Conservation (phyloP, 2,113 vertebrate genomes). For the Cyanocitta stelleri region DNA sequence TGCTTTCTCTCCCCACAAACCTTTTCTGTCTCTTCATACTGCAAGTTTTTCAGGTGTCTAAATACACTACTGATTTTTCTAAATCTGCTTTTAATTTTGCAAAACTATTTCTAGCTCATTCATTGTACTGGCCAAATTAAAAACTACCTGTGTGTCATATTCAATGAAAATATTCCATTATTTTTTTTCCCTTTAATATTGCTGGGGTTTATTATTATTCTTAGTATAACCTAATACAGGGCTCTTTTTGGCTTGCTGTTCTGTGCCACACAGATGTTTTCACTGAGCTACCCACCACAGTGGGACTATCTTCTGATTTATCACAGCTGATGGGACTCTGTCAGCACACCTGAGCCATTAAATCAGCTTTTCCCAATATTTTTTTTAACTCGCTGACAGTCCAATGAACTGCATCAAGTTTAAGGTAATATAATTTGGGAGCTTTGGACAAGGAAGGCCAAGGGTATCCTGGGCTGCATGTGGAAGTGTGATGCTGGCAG, state of each 20-base stretch:
- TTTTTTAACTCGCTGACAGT: neutral
- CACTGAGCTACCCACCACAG: neutral
- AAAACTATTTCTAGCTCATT: neutral
- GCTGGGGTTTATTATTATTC: neutral
- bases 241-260: neutral
- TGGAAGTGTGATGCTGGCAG: neutral
- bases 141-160: neutral
- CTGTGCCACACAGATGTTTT: neutral
- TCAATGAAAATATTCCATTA: neutral
- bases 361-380: neutral
- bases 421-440: neutral
- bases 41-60: neutral
- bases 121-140: neutral
- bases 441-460: neutral
- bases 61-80: neutral
- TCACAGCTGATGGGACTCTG: neutral
- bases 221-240: neutral
- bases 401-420: neutral
- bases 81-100: neutral
- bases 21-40: neutral
- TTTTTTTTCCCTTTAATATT: neutral
- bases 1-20: fast-evolving
- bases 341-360: neutral
- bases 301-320: neutral
- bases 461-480: neutral